Evolutionary conservation across 2,888 invertebrate genomes (phyloP).

Genomic region (Chaitophorus viminalis): DNA sequence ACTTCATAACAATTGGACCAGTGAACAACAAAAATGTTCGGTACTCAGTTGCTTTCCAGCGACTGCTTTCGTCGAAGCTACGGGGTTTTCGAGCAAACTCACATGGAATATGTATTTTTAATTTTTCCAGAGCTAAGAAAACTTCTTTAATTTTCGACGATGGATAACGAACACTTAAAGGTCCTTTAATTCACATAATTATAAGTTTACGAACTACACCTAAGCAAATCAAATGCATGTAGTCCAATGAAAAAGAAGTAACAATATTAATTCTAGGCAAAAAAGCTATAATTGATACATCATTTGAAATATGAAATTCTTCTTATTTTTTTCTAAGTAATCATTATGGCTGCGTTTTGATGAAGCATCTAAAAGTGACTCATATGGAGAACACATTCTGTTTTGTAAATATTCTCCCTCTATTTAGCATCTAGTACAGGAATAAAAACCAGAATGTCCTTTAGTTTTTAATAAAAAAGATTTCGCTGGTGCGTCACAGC

Average conservation of each 20-base stretch:
- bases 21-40: constrained; percentile 21
- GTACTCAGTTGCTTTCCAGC: constrained; percentile 27
- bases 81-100: constrained; percentile 33
- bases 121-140: no score
- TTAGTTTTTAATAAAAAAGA: no score
- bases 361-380: no score
- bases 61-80: not conserved
- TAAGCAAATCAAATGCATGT: not conserved
- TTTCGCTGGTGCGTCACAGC: no score
- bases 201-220: constrained; percentile 5
- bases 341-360: no score
- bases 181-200: not conserved
- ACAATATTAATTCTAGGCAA: constrained; percentile 7
- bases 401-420: not conserved
- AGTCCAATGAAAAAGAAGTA: not conserved
- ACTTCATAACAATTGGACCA: not conserved
- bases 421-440: constrained; percentile 14
- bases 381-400: not conserved
- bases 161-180: not conserved
- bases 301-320: not conserved
- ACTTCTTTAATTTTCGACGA: not conserved
- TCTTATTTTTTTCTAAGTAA: no score
- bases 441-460: not conserved
- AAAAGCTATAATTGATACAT: no score
- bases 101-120: not conserved